Percentiles rank a stretch among this genome's conserved stretches.
Evolutionary conservation across 2,888 invertebrate genomes (phyloP).

Genomic region (Pollenia griseotomentosa): DNA sequence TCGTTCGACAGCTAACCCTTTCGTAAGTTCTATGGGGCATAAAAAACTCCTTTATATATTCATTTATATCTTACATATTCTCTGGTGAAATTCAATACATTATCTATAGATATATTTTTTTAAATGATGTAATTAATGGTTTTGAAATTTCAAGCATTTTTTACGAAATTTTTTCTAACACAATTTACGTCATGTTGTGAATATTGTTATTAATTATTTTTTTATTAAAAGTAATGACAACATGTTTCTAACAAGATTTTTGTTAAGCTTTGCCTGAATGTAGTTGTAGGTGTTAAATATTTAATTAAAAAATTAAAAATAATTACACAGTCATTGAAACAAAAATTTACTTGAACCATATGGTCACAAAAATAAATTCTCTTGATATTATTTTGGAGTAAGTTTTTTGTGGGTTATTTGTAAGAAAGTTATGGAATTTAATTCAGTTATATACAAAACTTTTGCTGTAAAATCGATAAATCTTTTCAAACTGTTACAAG

Average conservation of each 20-base stretch:
- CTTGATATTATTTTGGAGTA: too few relatives aligned
- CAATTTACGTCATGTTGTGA: conserved; percentile 38
- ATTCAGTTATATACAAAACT: too few relatives aligned
- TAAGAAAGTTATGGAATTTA: too few relatives aligned
- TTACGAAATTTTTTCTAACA: not conserved
- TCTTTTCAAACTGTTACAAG: too few relatives aligned
- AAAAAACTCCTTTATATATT: too few relatives aligned
- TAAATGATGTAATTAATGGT: conserved; percentile 14
- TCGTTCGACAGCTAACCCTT: too few relatives aligned
- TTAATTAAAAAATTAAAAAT: conserved; percentile 9
- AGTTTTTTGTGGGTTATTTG: too few relatives aligned
- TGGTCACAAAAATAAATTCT: not conserved
- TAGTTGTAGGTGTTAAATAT: conserved; percentile 46
- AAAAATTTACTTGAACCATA: conserved; percentile 13
- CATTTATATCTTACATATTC: too few relatives aligned
- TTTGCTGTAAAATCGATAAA: too few relatives aligned
- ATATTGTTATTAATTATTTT: conserved; percentile 53
- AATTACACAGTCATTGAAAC: not conserved
- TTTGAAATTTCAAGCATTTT: conserved; percentile 20
- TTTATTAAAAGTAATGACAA: conserved; percentile 51
- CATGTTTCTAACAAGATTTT: conserved; percentile 55
- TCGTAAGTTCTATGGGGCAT: too few relatives aligned
- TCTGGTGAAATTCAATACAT: too few relatives aligned
- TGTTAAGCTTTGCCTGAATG: conserved; percentile 3
- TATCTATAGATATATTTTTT: not conserved